These are phyloP conservation scores for Nasalis larvatus DNA, from an alignment of 2,113 vertebrate species.

Conservation along the genomic window DNA sequence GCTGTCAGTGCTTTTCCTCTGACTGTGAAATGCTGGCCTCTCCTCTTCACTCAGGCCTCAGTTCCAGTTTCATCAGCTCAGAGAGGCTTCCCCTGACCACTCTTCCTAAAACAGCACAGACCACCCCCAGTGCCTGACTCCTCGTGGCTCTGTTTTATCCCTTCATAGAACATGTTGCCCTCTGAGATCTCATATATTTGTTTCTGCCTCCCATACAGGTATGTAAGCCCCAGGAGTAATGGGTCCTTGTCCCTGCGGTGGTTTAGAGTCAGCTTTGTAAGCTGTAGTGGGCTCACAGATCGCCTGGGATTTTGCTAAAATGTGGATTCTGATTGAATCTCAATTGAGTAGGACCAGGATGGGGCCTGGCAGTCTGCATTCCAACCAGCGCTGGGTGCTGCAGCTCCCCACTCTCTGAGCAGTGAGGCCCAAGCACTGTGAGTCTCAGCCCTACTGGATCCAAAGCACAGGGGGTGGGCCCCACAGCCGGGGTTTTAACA, in stretches of 20 bases:
- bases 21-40: neutral
- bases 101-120: neutral
- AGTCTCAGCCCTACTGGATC: rapidly evolving
- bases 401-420: no score
- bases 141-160: neutral
- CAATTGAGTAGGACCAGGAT: neutral
- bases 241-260: rapidly evolving
- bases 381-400: rapidly evolving
- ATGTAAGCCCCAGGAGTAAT: neutral
- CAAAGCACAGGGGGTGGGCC: neutral
- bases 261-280: neutral
- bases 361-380: neutral
- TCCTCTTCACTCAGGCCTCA: neutral
- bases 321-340: neutral
- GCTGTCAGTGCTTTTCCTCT: neutral
- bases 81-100: neutral
- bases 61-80: neutral
- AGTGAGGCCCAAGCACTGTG: rapidly evolving
- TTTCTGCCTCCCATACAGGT: neutral
- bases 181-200: neutral
- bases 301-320: neutral
- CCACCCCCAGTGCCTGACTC: neutral
- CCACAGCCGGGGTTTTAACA: neutral
- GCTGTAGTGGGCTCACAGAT: rapidly evolving
- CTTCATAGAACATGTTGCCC: neutral